phyloP scores from a whole-genome alignment of 2,888 invertebrate species.

The Hirtodrosophila histrioides region DNA sequence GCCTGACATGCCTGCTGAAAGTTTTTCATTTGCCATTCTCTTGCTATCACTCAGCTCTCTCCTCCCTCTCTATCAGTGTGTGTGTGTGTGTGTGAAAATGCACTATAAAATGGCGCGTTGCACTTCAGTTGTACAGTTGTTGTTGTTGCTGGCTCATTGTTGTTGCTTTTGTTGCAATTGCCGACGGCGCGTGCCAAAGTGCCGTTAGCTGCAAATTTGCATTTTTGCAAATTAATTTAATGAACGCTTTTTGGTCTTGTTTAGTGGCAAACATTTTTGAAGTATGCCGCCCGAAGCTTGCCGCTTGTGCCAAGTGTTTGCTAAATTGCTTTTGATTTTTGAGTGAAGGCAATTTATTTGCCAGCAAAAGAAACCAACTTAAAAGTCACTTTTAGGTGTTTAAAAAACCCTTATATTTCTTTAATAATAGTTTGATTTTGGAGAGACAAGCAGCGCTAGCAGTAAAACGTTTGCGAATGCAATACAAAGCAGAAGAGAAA shows the following conservation, averaged over 20 bases:
- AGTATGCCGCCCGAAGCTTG: slow-evolving; percentile 18
- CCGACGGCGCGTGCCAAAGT: slow-evolving; percentile 74
- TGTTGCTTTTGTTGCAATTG: slow-evolving; percentile 40
- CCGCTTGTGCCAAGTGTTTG: slow-evolving; percentile 37
- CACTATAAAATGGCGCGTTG: slow-evolving; percentile 53
- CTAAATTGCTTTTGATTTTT: slow-evolving; percentile 63
- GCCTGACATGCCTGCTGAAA: slow-evolving; percentile 51
- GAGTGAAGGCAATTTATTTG: slow-evolving; percentile 45
- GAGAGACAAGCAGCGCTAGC: neutral
- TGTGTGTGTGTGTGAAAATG: slow-evolving; percentile 28
- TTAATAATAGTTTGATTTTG: no score
- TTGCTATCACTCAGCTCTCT: neutral
- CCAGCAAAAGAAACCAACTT: neutral
- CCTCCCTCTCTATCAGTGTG: neutral
- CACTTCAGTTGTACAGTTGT: slow-evolving; percentile 44
- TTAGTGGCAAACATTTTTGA: slow-evolving; percentile 63
- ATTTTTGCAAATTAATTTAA: slow-evolving; percentile 80
- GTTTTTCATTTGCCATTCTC: slow-evolving; percentile 20
- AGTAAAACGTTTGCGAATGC: neutral
- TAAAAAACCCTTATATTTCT: neutral
- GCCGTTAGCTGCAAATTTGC: slow-evolving; percentile 76
- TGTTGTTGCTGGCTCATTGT: slow-evolving; percentile 32
- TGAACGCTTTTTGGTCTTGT: slow-evolving; percentile 71
- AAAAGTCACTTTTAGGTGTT: neutral
- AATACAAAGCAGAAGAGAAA: neutral